These are phyloP conservation scores for Ceryle rudis DNA, from an alignment of 2,797 vertebrate genomes.

Conservation along the genomic window DNA sequence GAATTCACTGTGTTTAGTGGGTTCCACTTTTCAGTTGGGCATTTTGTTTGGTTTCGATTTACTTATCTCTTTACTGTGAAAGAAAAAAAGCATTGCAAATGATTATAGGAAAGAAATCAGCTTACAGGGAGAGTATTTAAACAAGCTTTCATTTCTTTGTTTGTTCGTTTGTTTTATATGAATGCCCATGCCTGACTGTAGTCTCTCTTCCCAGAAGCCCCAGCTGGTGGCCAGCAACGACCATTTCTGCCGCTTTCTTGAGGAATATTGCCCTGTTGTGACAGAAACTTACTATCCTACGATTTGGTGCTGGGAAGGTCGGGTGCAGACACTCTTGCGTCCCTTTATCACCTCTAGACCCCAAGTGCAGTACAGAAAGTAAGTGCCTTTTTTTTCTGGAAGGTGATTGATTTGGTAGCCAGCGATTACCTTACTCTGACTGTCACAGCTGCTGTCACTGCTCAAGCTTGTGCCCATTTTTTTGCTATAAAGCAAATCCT, in stretches of 20 bases:
- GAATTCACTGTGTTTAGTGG: not conserved
- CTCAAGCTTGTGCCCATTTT: not conserved
- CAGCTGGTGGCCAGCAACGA: slow-evolving; percentile 91
- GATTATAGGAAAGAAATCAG: not conserved
- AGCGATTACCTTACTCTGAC: not conserved
- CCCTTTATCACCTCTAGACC: slow-evolving; percentile 96
- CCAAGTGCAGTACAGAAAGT: slow-evolving; percentile 93
- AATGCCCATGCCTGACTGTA: not conserved
- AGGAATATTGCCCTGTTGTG: slow-evolving; percentile 93
- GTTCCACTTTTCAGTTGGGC: not conserved
- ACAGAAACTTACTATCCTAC: slow-evolving; percentile 98
- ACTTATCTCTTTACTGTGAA: not conserved
- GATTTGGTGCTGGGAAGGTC: slow-evolving; percentile 98
- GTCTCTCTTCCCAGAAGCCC: slow-evolving; percentile 87
- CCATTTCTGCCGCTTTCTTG: slow-evolving; percentile 92
- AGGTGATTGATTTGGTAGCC: not conserved
- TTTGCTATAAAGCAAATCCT: not conserved
- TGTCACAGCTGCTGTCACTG: not conserved
- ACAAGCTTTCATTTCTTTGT: not conserved
- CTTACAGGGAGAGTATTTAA: not conserved
- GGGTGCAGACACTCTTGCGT: slow-evolving; percentile 93
- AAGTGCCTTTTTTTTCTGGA: slow-evolving; percentile 72
- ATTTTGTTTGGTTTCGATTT: not conserved
- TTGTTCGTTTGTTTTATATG: not conserved
- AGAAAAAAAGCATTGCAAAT: not conserved